Base-by-base conservation (phyloP, 2,113 vertebrate species). In the Ailurus styani region DNA sequence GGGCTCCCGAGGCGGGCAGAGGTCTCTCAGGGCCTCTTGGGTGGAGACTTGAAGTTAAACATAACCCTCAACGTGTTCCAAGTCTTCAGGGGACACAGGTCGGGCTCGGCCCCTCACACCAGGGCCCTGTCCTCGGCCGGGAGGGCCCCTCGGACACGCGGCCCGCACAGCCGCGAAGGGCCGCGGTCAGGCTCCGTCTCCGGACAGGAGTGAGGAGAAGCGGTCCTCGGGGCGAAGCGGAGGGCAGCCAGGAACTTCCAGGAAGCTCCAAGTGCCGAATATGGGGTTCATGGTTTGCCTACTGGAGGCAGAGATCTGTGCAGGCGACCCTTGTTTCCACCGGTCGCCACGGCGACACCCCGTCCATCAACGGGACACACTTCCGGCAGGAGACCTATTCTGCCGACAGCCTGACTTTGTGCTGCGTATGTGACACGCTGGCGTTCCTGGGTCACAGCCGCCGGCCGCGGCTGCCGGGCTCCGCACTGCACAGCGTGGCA, bases 351-450 rank as follows among this genome's bases (percentile, higher is more conserved):
- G 29, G 70, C 7, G 29, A 62, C 17, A 23, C 4, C 17, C 21
- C 40, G 25, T 40, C 50, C n/a, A 6, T 6, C 81, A 73, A 17
- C 5, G 47, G 31, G 21, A 12, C 6, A 3, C 60, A 37, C 83
- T 52, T 23, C 11, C 2, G 25, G 13, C 12, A 6, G 25, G 45
- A 25, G 64, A 50, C 21, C n/a, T 81, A 2, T 8, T 87, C n/a
- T n/a, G 14, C 42, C n/a, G 25, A n/a, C n/a, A n/a, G n/a, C n/a
- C n/a, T n/a, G n/a, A 42, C 10, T 62, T 64, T 42, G 7, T 21
- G 23, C 31, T 25, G 15, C 27, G 3, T 7, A 7, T 10, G 37
- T 50, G 47, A 57, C 37, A 11, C 5, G 31, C 15, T 10, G 0
- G 54, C 4, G 1, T 34, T 34, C 29, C 27, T 6, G 68, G 68